These are phyloP conservation scores for Eupleurogrammus muticus DNA, from an alignment of 2,797 vertebrate species.

Conservation along the genomic window DNA sequence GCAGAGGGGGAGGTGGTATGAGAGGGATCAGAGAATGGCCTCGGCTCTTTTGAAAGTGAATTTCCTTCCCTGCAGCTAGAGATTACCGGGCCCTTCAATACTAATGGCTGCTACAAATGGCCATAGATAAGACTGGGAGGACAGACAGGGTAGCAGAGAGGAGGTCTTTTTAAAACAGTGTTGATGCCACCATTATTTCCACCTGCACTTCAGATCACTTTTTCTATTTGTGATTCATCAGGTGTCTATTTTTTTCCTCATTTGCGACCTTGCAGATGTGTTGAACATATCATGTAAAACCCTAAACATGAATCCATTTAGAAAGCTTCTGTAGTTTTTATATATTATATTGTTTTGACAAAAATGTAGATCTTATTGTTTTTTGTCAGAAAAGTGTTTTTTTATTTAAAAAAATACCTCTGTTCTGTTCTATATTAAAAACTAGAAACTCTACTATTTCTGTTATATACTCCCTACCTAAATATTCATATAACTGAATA, in stretches of 20 bases:
- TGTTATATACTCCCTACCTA: too few species aligned
- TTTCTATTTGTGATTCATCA: not conserved
- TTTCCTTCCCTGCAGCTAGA: slow-evolving; percentile 71
- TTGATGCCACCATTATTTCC: not conserved
- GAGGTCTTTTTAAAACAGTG: not conserved
- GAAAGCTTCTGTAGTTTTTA: not conserved
- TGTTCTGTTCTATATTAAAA: too few species aligned
- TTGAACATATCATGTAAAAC: not conserved
- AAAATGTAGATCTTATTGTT: too few species aligned
- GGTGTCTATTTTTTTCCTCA: not conserved
- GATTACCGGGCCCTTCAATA: slow-evolving; percentile 70
- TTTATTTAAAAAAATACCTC: too few species aligned
- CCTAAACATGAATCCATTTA: not conserved
- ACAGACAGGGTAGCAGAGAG: not conserved
- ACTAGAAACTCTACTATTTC: too few species aligned
- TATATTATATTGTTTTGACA: too few species aligned
- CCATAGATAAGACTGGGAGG: slow-evolving; percentile 48
- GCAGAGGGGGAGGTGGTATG: slow-evolving; percentile 4
- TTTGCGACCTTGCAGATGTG: not conserved
- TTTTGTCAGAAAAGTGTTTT: too few species aligned
- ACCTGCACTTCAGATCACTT: not conserved
- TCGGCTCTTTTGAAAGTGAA: slow-evolving; percentile 78
- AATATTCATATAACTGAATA: too few species aligned
- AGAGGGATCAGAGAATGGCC: slow-evolving; percentile 43
- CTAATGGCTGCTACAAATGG: slow-evolving; percentile 76